phyloP scores from a whole-genome alignment of 2,113 vertebrate species.

The Epinephelus cyanopodus region DNA sequence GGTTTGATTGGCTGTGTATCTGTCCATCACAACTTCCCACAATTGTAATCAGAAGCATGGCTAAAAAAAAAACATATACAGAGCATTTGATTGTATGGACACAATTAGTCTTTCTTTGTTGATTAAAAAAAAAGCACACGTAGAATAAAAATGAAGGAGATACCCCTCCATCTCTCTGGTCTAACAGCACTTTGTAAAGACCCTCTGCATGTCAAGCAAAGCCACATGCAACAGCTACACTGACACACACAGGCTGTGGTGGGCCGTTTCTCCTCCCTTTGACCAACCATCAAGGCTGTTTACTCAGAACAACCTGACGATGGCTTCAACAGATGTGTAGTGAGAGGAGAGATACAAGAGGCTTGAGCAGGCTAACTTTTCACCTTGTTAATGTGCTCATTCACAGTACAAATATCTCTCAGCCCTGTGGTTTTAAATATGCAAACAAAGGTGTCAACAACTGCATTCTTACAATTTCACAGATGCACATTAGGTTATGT shows the following conservation, averaged over 20 bases:
- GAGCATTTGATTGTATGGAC: background rate
- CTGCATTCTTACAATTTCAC: background rate
- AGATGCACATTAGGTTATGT: background rate
- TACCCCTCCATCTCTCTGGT: background rate
- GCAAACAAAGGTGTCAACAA: too few species aligned
- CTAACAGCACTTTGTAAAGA: background rate
- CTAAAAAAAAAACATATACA: too few species aligned
- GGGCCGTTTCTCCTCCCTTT: background rate
- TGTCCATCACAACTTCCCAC: too few species aligned
- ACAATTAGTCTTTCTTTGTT: background rate
- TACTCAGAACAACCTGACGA: background rate
- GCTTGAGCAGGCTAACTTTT: too few species aligned
- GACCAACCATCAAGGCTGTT: slow-evolving; percentile 2
- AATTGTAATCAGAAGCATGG: too few species aligned
- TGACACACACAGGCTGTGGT: background rate
- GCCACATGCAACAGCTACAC: slow-evolving; percentile 8
- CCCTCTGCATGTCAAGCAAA: slow-evolving; percentile 1
- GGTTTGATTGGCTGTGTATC: background rate
- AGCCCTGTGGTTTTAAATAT: too few species aligned
- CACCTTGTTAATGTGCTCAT: too few species aligned
- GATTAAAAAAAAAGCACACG: too few species aligned
- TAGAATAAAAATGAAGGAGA: too few species aligned
- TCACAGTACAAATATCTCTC: too few species aligned
- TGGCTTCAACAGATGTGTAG: too few species aligned
- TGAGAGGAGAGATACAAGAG: too few species aligned